Conservation (phyloP, 2,797 vertebrate genomes). For the Alosa sapidissima region DNA sequence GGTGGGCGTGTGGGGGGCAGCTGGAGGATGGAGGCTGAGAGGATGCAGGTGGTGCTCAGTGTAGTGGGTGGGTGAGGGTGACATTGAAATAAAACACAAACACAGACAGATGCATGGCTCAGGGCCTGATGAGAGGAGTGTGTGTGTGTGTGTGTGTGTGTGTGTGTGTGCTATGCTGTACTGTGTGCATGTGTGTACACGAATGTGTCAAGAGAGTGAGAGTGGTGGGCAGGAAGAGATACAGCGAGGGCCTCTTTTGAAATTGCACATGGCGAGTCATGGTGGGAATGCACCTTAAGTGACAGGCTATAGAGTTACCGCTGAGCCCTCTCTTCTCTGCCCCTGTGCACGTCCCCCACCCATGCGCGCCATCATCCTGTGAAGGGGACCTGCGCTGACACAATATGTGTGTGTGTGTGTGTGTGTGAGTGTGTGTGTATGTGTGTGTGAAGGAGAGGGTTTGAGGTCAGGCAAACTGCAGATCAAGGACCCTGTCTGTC, state of each 20-base stretch:
- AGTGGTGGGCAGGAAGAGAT: constrained; percentile 30
- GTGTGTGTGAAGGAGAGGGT: constrained; percentile 35
- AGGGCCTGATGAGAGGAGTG: not conserved
- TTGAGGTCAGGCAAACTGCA: not conserved
- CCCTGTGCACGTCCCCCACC: constrained; percentile 1
- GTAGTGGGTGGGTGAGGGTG: not conserved
- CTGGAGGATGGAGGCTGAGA: not conserved
- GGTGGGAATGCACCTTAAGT: constrained; percentile 14
- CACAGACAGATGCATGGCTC: not conserved
- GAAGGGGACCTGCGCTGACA: not conserved
- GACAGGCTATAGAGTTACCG: constrained; percentile 47
- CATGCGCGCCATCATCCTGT: not conserved
- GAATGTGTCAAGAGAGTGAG: constrained; percentile 47
- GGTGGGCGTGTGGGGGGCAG: constrained; percentile 7
- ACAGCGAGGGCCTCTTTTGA: constrained; percentile 31
- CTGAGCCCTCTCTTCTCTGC: constrained; percentile 26
- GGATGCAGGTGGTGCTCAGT: not conserved
- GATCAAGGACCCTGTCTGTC: constrained; percentile 7
- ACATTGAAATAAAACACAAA: not conserved
- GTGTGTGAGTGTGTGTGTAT: too few relatives aligned
- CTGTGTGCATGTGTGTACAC: not conserved
- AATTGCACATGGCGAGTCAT: constrained; percentile 37
- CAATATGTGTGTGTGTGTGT: too few relatives aligned
- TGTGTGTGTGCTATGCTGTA: not conserved
- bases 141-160: not conserved